Base-by-base conservation (phyloP, 1,140 invertebrate genomes). In the Drosophila tristis region DNA sequence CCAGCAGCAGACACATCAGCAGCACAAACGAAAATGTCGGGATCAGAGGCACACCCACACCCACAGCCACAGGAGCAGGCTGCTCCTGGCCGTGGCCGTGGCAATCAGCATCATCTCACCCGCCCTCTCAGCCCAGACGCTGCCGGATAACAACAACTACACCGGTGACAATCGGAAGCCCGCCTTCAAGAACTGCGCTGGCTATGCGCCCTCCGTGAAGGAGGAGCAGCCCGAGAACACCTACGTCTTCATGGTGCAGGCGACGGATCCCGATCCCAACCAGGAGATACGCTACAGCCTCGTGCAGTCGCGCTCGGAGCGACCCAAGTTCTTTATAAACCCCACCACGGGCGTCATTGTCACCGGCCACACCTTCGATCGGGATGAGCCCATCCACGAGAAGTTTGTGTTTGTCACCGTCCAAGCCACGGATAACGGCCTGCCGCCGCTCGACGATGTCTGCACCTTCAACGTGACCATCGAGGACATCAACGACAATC, bases 391-490 rank as follows among this genome's bases (percentile, higher is more conserved):
- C 7, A 94, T 94, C 11, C 94, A 96, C 74, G 96, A 98, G 87
- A 98, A 97, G 89, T 96, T 97, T 92, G 91, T 91, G 2, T 92
- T 92, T 50, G 80, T 92, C 6, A 96, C 95, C 1, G 95, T 97
- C 2, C 94, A 96, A 84, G 97, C 96, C 0, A 96, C 95, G 58
- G 97, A 98, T 92, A 97, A 97, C 93, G 97, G 97, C 5, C 94
- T 94, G 74, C 97, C 97, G 0, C 94, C 95, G 29, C 92, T 98
- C 31, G 96, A 97, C 77, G 96, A 97, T 80, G 95, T 97, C 29
- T 98, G 97, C 91, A 97, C 96, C 4, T 96, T 98, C 79, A 97
- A 96, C 93, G 95, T 98, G 29, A 95, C 95, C 51, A 96, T 98
- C 70, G 94, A 94, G 86, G 97, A 98, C 92, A 95, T 97, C 76